Evolutionary conservation across 2,888 invertebrate species (phyloP).

Genomic region (Diplolepis rosae): DNA sequence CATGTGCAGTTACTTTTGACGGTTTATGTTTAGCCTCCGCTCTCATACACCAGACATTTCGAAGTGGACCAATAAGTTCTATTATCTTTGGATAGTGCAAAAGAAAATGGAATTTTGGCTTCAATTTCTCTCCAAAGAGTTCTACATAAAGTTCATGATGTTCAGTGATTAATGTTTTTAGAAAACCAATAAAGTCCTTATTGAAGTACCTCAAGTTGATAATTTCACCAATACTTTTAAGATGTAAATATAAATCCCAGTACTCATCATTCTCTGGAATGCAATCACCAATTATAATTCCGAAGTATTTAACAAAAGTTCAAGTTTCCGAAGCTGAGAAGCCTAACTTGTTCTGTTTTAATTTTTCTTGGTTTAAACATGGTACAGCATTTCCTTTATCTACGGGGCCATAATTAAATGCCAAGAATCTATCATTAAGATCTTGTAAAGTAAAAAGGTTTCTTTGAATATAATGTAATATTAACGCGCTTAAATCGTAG

Average conservation of each 20-base stretch:
- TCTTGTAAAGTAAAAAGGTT: background rate
- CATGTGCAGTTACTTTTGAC: no score
- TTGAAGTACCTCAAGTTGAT: background rate
- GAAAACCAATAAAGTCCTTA: background rate
- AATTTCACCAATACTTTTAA: background rate
- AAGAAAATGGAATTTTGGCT: no score
- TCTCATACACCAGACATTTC: no score
- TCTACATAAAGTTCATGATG: no score
- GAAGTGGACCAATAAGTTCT: no score
- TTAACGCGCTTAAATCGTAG: no score
- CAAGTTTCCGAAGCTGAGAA: background rate
- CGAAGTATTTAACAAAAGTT: background rate
- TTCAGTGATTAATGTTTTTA: no score
- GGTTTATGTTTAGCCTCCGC: no score
- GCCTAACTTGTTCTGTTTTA: background rate
- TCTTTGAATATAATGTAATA: no score
- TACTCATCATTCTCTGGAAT: background rate
- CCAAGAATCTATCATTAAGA: background rate
- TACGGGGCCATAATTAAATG: background rate
- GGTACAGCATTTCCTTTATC: background rate
- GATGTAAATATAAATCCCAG: constrained; percentile 2
- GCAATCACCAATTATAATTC: no score
- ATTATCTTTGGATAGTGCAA: no score
- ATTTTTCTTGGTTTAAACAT: background rate
- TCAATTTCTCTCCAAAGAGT: no score